A percentile compares a stretch with the other conserved stretches of the same genome.
Conservation (phyloP, 1,140 invertebrate genomes). For the Dendroctonus valens region DNA sequence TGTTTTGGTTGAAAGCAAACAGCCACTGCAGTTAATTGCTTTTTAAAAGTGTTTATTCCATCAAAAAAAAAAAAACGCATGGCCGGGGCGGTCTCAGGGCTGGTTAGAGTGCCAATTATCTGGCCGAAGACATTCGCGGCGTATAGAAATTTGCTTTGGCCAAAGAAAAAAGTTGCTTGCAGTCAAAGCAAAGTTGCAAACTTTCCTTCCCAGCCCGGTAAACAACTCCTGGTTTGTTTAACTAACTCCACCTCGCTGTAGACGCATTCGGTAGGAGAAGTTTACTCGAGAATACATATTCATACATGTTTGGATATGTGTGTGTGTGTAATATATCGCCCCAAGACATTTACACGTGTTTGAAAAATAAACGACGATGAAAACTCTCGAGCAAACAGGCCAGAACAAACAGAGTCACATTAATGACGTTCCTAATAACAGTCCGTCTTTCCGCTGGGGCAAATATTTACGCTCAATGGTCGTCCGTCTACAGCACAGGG, state of each 20-base stretch:
- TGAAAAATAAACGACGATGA: conserved; percentile 18
- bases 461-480: conserved; percentile 49
- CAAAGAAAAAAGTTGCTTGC: too few relatives aligned
- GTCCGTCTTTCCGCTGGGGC: conserved; percentile 45
- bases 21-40: too few relatives aligned
- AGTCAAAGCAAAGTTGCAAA: too few relatives aligned
- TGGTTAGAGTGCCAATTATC: too few relatives aligned
- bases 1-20: too few relatives aligned
- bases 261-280: conserved; percentile 6
- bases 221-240: too few relatives aligned
- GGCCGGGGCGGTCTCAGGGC: too few relatives aligned
- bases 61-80: too few relatives aligned
- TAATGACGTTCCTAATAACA: conserved; percentile 30
- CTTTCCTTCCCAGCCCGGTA: too few relatives aligned
- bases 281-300: conserved; percentile 12
- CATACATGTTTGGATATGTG: not conserved
- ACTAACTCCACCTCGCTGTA: not conserved
- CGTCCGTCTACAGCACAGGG: conserved; percentile 34
- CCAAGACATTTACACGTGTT: conserved; percentile 24
- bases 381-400: conserved; percentile 13
- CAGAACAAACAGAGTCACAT: conserved; percentile 24
- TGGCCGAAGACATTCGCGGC: too few relatives aligned
- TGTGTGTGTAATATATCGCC: not conserved
- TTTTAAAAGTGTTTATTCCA: too few relatives aligned
- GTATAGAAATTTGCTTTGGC: too few relatives aligned